Percentiles rank a stretch among this genome's conserved stretches.
Conservation (phyloP, 2,113 vertebrate genomes). For the Poeciliopsis retropinna region DNA sequence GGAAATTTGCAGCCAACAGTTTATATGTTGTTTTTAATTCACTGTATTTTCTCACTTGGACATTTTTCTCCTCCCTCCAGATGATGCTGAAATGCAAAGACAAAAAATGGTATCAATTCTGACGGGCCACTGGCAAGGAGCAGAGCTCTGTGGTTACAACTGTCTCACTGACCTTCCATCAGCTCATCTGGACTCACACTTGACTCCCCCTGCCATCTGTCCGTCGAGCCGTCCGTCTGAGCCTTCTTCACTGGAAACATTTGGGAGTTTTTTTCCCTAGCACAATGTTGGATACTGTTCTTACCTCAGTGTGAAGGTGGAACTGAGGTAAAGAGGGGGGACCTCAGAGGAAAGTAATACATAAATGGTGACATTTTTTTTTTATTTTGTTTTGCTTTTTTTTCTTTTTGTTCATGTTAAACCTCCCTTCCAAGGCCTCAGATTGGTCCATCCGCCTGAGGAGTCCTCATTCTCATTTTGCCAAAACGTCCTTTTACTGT, state of each 20-base stretch:
- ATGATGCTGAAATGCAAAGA: constrained; percentile 99
- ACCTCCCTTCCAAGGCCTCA: constrained; percentile 50
- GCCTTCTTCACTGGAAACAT: constrained; percentile 80
- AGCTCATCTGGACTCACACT: constrained; percentile 79
- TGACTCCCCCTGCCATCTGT: constrained; percentile 63
- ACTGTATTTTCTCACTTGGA: neutral
- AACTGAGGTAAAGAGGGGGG: constrained; percentile 81
- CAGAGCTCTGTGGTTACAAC: constrained; percentile 49
- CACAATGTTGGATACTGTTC: constrained; percentile 90
- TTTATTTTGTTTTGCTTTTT: constrained; percentile 50
- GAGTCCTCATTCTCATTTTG: constrained; percentile 76
- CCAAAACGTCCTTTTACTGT: constrained; percentile 82
- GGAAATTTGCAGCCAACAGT: neutral
- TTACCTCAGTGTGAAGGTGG: constrained; percentile 87
- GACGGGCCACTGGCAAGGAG: constrained; percentile 71
- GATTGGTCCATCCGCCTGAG: constrained; percentile 51
- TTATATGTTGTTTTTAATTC: neutral
- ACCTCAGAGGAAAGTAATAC: constrained; percentile 52
- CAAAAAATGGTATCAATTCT: constrained; percentile 99
- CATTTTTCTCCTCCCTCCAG: constrained; percentile 71
- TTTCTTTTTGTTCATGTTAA: constrained; percentile 63
- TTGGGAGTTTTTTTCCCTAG: constrained; percentile 84
- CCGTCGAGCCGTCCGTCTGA: constrained; percentile 67
- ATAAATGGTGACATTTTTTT: constrained; percentile 47
- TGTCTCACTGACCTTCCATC: constrained; percentile 57